Conservation (phyloP, 2,113 vertebrate genomes). For the Pollimyrus isidori region DNA sequence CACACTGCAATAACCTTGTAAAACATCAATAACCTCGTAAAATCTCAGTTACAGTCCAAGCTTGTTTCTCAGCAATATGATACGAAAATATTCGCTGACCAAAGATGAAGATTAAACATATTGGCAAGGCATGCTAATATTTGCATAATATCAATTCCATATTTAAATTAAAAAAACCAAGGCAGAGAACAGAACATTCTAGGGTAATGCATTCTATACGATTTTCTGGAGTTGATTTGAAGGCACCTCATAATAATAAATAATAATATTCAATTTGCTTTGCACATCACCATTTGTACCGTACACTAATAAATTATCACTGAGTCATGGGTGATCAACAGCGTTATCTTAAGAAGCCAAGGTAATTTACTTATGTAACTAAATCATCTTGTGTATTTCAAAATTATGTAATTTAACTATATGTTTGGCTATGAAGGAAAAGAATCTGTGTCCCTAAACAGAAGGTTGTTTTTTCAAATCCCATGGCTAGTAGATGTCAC, state of each 20-base stretch:
- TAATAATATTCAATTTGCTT: not conserved
- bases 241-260: not conserved
- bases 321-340: not conserved
- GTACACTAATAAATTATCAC: not conserved
- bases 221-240: not conserved
- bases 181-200: not conserved
- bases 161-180: not conserved
- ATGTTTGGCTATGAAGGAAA: not conserved
- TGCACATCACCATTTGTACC: not conserved
- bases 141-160: not conserved
- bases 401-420: constrained; percentile 1
- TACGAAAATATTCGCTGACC: not conserved
- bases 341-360: not conserved
- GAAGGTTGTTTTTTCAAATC: not conserved
- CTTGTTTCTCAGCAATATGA: not conserved
- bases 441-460: not conserved
- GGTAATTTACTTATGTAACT: not conserved
- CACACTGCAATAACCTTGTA: not conserved
- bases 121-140: not conserved
- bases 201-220: not conserved
- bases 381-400: not conserved
- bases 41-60: not conserved
- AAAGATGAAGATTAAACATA: not conserved
- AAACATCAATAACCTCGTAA: not conserved
- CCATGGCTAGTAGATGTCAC: not conserved